phyloP scores from a whole-genome alignment of 2,888 invertebrate species.

The Mimachlamys varia region DNA sequence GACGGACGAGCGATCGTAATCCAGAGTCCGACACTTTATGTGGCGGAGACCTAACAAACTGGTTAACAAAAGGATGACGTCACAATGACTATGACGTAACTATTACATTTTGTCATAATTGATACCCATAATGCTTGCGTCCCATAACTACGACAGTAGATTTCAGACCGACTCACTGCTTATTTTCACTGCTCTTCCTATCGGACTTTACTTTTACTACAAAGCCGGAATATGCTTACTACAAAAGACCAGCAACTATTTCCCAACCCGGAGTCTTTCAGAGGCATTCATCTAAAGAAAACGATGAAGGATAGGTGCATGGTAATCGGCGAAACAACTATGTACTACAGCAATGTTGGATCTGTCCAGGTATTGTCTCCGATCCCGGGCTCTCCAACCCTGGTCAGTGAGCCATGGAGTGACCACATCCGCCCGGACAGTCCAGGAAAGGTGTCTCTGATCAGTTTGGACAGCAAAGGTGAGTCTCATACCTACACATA shows the following conservation, averaged over 20 bases:
- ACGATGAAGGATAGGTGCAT: background rate
- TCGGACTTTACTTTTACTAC: background rate
- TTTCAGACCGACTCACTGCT: background rate
- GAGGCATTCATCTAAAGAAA: background rate
- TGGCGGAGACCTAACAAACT: too few species aligned
- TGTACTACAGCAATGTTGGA: conserved; percentile 8
- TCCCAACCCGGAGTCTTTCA: background rate
- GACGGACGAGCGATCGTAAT: too few species aligned
- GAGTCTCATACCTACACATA: background rate
- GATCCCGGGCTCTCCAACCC: background rate
- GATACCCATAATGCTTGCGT: background rate
- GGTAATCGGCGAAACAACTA: background rate
- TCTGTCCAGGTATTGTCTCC: background rate
- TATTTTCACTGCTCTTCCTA: background rate
- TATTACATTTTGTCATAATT: background rate
- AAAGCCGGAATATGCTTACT: background rate
- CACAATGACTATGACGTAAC: background rate
- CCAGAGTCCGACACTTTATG: too few species aligned
- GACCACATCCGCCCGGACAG: background rate
- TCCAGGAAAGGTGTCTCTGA: background rate
- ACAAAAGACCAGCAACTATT: background rate
- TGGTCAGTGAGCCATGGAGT: background rate
- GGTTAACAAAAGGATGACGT: background rate
- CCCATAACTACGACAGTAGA: background rate
- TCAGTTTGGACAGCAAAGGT: background rate